Base-by-base conservation (phyloP, 2,797 vertebrate species). In the Moxostoma hubbsi region DNA sequence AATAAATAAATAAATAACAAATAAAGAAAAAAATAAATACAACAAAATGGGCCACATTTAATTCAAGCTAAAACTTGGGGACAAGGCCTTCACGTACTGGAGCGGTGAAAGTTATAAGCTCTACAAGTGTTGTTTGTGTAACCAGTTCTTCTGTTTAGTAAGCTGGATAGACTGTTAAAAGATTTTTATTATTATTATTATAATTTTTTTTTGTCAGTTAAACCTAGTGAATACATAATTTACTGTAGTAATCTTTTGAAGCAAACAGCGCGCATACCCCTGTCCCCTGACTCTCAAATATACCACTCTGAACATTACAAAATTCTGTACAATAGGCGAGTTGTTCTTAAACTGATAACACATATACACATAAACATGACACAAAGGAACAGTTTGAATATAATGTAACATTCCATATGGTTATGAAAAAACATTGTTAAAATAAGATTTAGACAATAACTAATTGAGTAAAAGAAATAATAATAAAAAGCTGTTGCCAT, bases 1-100 rank as follows among this genome's bases (percentile, higher is more conserved):
- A 89, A 88, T 86, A 88, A 86, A 89, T 89, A 89, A 88, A 88
- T 86, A 88, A 88, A 89, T 89, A 89, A 86, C 78, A 82, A 87
- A 87, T 81, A 85, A 79, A 84, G 77, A 87, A 81, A 85, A 84
- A 81, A 82, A 82, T 85, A 88, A 85, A 87, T 85, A 89, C 68
- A 82, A 84, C 77, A 63, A 83, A 81, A 75, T 55, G 84, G 81
- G 82, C 78, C 83, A 79, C 59, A 62, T 83, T 77, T 70, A 53
- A 61, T 71, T 55, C 46, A 24, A 15, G 46, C 13, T 15, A 61
- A 68, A 75, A 63, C 10, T 6, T 53, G 67, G 50, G 49, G 13
- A 24, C 59, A 62, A 63, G 49, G 65, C 74, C 66, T 75, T 75
- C 64, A 55, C 73, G 64, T 46, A 64, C 76, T 61, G 71, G 67